Base-by-base conservation (phyloP, 2,888 invertebrate genomes). In the Euphydryas editha region DNA sequence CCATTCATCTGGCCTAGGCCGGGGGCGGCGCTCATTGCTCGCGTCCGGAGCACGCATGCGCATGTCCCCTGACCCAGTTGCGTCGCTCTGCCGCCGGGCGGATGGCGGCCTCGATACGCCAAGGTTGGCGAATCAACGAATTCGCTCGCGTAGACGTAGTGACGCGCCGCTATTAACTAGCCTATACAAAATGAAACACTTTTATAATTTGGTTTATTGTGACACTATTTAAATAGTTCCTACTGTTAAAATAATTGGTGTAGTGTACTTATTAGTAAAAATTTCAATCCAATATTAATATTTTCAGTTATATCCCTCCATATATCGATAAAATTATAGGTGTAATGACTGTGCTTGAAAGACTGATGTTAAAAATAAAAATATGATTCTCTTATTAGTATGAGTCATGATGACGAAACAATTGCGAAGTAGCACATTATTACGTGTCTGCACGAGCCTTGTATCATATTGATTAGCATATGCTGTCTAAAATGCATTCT, bases 11-110 rank as follows among this genome's bases (percentile, higher is more conserved):
- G 79, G 81, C 81, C 83, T 82, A 81, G 85, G 83, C 83, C 83
- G 88, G 87, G 87, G 90, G 91, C 89, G 88, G 87, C 79, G 86
- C 86, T 90, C 88, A 91, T 90, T 92, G 90, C 85, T 75, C 76
- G 84, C 82, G 87, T 90, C 90, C 89, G 88, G 88, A 85, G 73
- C 72, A 81, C 86, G 91, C 92, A 86, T 88, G 90, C 90, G 90
- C 87, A 87, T 49, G 68, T 83, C 84, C 85, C 79, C 85, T 90
- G 92, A 91, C 91, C 90, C 87, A 91, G 81, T 88, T 90, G 89
- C 81, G 81, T 77, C 74, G 74, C 71, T 75, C 78, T 76, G 81
- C 81, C 75, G 75, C 73, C 73, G 73, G 74, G 72, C 73, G 77
- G 83, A 84, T 84, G 81, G 83, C 86, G 86, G 81, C 85, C 87